Evolutionary conservation across 2,888 invertebrate species (phyloP), one percentile per base, ranked within the genome.

Genomic region (Conchocele bisecta): DNA sequence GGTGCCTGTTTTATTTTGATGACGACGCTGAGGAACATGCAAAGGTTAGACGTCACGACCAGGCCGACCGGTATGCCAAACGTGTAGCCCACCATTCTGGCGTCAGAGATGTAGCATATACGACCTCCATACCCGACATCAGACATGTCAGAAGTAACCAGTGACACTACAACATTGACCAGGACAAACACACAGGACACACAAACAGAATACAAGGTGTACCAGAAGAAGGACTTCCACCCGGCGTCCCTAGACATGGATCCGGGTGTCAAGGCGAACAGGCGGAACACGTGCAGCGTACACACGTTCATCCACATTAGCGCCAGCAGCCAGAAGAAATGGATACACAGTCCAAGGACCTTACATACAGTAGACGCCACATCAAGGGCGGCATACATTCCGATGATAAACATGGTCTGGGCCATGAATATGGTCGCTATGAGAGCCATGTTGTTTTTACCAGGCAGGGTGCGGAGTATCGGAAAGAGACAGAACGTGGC

Each of bases 251-350:
- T 29, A 13, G 48, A 22, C 11, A 51, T 33, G 2, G 31, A 17
- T 35, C 48, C 56, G 5, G 50, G 59, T n/a, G 44, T 58, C n/a
- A n/a, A n/a, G 6, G 54, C 28, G 46, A 74, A 60, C 15, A 74
- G 60, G 9, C 53, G 59, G 20, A 65, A 69, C 61, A 74, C 60
- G 26, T 72, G 66, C 22, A 67, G 63, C 1, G 66, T 67, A 33
- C 72, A 72, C 11, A 64, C 41, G 44, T 60, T 60, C 67, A 60
- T 39, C 33, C 48, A 37, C 17, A 60, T 41, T 39, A 48, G 28
- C n/a, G 68, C 37, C 20, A 63, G 6, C 6, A 74, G 59, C 73
- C 68, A 68, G 20, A 65, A 57, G 24, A 68, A 68, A 29, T 74
- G 73, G 5, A 59, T 51, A 4, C 33, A 11, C 1, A 68, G 31